phyloP scores from a whole-genome alignment of 2,113 vertebrate species.

The Erinaceus europaeus region DNA sequence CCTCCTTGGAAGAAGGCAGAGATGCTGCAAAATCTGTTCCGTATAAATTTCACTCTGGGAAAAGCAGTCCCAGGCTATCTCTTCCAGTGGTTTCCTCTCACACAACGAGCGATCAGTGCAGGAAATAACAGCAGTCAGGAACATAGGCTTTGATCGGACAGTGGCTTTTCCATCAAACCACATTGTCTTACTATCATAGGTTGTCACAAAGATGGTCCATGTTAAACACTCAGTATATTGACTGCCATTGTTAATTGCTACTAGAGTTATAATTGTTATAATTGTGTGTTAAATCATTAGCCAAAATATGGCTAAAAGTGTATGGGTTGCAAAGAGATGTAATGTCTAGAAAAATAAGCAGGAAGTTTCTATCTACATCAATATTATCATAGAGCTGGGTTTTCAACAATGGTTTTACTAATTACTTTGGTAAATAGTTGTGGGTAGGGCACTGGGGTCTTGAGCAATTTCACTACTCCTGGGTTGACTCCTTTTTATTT shows the following conservation, averaged over 20 bases:
- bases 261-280: not conserved
- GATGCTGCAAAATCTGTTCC: not conserved
- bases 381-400: not conserved
- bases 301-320: not conserved
- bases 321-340: not conserved
- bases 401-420: constrained; percentile 4
- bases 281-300: not conserved
- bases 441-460: no score
- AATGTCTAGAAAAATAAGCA: not conserved
- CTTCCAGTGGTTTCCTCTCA: no score
- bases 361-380: not conserved
- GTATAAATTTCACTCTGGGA: not conserved
- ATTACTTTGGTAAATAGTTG: no score
- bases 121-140: no score
- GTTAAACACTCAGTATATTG: not conserved
- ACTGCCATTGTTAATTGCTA: not conserved
- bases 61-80: no score
- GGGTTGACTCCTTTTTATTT: no score
- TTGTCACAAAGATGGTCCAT: not conserved
- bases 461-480: no score
- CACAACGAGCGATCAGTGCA: no score
- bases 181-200: not conserved
- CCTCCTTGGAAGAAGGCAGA: not conserved
- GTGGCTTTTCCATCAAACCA: no score
- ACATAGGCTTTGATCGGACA: no score